Evolutionary conservation across 2,888 invertebrate species (phyloP).

Genomic region (Spisula subtruncata): DNA sequence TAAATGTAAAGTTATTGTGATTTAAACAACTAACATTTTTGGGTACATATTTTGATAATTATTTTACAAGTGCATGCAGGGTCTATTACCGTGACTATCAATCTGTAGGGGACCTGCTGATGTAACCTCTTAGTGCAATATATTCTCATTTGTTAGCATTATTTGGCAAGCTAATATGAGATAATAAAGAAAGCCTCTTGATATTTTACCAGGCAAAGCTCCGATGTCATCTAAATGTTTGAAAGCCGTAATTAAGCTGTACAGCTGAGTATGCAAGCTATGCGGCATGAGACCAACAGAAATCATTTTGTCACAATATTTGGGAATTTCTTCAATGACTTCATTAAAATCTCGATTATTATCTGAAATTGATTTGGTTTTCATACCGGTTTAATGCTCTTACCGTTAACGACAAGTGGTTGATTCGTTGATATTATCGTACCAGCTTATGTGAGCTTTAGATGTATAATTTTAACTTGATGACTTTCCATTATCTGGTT

Average conservation of each 20-base stretch:
- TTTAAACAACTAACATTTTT: too few relatives aligned
- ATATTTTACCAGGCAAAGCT: not conserved
- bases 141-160: not conserved
- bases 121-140: not conserved
- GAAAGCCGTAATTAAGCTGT: not conserved
- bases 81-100: not conserved
- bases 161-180: not conserved
- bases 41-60: too few relatives aligned
- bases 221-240: not conserved
- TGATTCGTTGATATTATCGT: not conserved
- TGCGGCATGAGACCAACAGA: not conserved
- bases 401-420: not conserved
- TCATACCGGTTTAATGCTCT: conserved; percentile 2
- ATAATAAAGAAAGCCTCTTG: not conserved
- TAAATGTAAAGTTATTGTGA: too few relatives aligned
- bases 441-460: conserved; percentile 17
- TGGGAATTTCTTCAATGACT: not conserved
- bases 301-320: not conserved
- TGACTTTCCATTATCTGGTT: conserved; percentile 26
- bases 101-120: not conserved
- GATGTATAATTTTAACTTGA: not conserved
- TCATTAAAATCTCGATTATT: conserved; percentile 9
- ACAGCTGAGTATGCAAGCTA: conserved; percentile 23
- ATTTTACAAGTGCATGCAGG: too few relatives aligned
- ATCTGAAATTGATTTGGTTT: conserved; percentile 10